phyloP scores from a whole-genome alignment of 2,797 vertebrate genomes.

The Momotus momota region DNA sequence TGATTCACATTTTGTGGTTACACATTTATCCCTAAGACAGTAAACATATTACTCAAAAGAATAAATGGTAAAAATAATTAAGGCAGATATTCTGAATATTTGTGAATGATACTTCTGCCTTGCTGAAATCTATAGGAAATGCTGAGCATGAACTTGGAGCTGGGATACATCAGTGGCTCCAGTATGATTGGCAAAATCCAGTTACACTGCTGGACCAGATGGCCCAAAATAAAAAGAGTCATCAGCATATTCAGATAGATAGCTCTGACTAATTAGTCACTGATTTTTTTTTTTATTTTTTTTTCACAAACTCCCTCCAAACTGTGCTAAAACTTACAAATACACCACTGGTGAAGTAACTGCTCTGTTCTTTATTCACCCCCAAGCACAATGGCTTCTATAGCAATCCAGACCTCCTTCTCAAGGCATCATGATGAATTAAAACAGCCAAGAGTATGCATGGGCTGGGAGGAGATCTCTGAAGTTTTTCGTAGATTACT shows the following conservation, averaged over 20 bases:
- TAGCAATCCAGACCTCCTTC: not conserved
- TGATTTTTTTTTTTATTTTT: not conserved
- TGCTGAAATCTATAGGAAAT: not conserved
- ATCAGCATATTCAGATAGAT: not conserved
- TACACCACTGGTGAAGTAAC: not conserved
- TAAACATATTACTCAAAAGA: not conserved
- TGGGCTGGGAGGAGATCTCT: not conserved
- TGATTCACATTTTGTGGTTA: not conserved
- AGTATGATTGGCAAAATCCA: not conserved
- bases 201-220: not conserved
- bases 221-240: not conserved
- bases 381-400: not conserved
- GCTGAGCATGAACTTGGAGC: not conserved
- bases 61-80: not conserved
- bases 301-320: not conserved
- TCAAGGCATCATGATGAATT: not conserved
- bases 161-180: not conserved
- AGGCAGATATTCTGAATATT: not conserved
- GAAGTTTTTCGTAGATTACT: not conserved
- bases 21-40: not conserved
- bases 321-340: not conserved
- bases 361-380: not conserved
- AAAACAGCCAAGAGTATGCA: not conserved
- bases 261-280: not conserved
- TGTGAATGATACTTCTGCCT: not conserved